Conservation (phyloP, 2,113 vertebrate genomes). For the Pantherophis guttatus region DNA sequence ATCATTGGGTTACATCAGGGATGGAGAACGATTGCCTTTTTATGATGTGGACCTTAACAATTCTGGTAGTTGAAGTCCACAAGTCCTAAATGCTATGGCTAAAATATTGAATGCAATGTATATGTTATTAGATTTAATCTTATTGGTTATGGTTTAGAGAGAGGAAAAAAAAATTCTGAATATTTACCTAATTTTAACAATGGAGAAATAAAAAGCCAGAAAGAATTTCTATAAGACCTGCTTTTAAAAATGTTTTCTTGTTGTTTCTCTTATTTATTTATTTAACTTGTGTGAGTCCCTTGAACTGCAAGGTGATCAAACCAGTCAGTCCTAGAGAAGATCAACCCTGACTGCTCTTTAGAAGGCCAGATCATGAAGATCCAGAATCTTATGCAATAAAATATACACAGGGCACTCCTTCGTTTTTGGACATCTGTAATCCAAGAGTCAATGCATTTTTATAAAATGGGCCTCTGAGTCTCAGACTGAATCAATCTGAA, state of each 20-base stretch:
- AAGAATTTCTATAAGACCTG: not conserved
- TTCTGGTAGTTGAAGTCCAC: no score
- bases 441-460: not conserved
- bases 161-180: not conserved
- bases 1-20: not conserved
- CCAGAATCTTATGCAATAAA: not conserved
- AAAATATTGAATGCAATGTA: not conserved
- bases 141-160: not conserved
- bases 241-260: not conserved
- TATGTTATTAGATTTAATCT: not conserved
- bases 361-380: no score
- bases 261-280: conserved; percentile 16
- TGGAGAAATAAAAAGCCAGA: not conserved
- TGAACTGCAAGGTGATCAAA: no score
- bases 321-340: no score
- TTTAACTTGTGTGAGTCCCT: not conserved
- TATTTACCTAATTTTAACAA: not conserved
- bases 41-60: no score
- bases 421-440: not conserved
- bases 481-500: not conserved
- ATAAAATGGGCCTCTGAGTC: not conserved
- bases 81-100: not conserved
- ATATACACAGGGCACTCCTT: not conserved
- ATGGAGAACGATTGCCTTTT: no score
- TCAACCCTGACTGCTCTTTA: no score